Evolutionary conservation across 2,888 invertebrate species (phyloP).

Genomic region (Drepanosiphum platanoidis): DNA sequence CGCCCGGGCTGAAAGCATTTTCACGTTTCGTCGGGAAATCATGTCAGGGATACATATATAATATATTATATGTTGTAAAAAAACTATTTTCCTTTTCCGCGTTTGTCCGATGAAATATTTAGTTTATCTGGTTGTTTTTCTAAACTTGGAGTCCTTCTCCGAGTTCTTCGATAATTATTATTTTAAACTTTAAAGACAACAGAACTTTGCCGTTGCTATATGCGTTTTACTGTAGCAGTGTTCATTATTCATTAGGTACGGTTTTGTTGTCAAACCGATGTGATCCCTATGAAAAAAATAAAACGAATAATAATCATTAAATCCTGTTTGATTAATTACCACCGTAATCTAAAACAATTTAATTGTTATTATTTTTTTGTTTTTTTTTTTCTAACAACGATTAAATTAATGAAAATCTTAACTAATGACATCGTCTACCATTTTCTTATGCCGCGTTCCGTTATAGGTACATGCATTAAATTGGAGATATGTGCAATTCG

Average conservation of each 20-base stretch:
- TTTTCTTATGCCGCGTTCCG: not conserved
- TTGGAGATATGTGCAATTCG: not conserved
- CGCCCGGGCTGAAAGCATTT: conserved; percentile 53
- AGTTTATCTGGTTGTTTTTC: conserved; percentile 37
- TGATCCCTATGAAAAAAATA: conserved; percentile 1
- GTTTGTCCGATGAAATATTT: conserved; percentile 49
- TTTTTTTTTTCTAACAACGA: not conserved
- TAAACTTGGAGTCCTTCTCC: conserved; percentile 1
- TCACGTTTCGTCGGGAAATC: conserved; percentile 61
- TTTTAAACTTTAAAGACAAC: conserved; percentile 35
- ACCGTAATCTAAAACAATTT: not conserved
- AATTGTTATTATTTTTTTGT: not conserved
- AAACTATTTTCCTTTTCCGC: conserved; percentile 38
- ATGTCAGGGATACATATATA: conserved; percentile 42
- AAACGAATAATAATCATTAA: conserved; percentile 18
- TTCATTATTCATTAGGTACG: conserved; percentile 46
- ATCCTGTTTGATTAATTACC: conserved; percentile 51
- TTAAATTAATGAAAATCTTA: not conserved
- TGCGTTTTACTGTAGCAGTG: not conserved
- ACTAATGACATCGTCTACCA: no score
- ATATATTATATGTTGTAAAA: conserved; percentile 44
- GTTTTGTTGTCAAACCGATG: not conserved
- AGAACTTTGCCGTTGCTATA: conserved; percentile 39
- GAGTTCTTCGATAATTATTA: conserved; percentile 22
- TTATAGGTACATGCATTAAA: not conserved